Conservation (phyloP, 2,113 vertebrate species). For the Polypterus bichir region DNA sequence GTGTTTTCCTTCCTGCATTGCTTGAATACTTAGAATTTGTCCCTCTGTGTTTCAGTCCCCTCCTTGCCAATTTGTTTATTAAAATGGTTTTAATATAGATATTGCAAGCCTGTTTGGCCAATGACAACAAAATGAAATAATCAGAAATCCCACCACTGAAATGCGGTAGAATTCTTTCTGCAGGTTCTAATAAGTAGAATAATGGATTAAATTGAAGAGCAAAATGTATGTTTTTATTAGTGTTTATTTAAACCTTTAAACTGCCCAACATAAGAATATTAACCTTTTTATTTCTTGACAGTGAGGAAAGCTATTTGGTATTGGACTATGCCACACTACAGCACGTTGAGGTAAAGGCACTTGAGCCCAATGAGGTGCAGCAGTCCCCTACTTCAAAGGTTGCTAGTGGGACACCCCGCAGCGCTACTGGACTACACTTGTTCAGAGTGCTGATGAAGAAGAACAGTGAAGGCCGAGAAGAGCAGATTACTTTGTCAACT, state of each 20-base stretch:
- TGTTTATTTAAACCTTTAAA: too few species aligned
- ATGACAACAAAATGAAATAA: too few species aligned
- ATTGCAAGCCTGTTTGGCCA: too few species aligned
- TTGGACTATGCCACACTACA: slow-evolving; percentile 73
- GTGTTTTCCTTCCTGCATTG: too few species aligned
- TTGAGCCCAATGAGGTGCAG: slow-evolving; percentile 34
- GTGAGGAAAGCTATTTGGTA: slow-evolving; percentile 76
- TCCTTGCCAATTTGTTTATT: too few species aligned
- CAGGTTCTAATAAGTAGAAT: too few species aligned
- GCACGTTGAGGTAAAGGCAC: slow-evolving; percentile 55
- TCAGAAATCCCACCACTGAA: background rate
- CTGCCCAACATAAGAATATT: background rate
- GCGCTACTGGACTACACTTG: slow-evolving; percentile 25
- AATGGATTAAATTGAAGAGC: too few species aligned
- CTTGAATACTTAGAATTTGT: too few species aligned
- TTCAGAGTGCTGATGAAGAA: slow-evolving; percentile 64
- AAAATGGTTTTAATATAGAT: too few species aligned
- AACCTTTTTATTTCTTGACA: slow-evolving; percentile 21
- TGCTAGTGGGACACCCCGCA: background rate
- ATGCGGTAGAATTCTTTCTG: background rate
- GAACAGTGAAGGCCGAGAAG: slow-evolving; percentile 68
- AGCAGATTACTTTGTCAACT: slow-evolving; percentile 53
- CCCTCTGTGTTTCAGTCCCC: too few species aligned
- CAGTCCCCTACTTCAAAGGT: slow-evolving; percentile 19
- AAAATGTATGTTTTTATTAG: too few species aligned